Conservation (phyloP, 2,888 invertebrate species). For the Drosophila nr. perissopoda region DNA sequence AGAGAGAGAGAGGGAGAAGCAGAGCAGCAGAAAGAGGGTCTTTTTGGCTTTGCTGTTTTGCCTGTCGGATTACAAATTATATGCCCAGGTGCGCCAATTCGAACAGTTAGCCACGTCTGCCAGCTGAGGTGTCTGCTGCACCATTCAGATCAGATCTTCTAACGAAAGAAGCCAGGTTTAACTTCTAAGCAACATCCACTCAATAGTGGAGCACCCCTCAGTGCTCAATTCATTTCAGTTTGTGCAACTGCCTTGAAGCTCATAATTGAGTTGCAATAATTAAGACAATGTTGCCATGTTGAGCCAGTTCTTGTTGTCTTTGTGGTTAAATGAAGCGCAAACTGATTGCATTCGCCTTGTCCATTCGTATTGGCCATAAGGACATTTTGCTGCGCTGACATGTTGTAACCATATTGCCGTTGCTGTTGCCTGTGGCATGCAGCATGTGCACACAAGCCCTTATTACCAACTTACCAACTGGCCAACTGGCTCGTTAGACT, state of each 20-base stretch:
- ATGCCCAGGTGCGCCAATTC: constrained; percentile 45
- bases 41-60: constrained; percentile 70
- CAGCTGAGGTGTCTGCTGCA: not conserved
- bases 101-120: constrained; percentile 12
- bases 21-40: constrained; percentile 19
- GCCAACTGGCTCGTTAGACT: constrained; percentile 57
- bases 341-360: constrained; percentile 52
- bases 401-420: constrained; percentile 55
- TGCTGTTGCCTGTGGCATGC: constrained; percentile 47
- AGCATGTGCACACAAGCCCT: constrained; percentile 39
- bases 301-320: constrained; percentile 11
- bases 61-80: constrained; percentile 72
- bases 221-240: not conserved
- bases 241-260: constrained; percentile 5
- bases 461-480: constrained; percentile 52
- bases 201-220: not conserved
- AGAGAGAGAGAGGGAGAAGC: constrained; percentile 12
- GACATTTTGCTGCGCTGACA: constrained; percentile 50
- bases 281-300: constrained; percentile 68
- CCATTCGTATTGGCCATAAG: constrained; percentile 37
- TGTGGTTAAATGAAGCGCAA: constrained; percentile 73
- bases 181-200: not conserved
- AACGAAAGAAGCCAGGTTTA: not conserved
- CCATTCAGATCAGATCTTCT: not conserved
- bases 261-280: constrained; percentile 52